Percentiles rank a stretch among this genome's conserved stretches.
These are phyloP conservation scores for Aptenodytes patagonicus DNA, from an alignment of 2,113 vertebrate genomes.

Conservation along the genomic window DNA sequence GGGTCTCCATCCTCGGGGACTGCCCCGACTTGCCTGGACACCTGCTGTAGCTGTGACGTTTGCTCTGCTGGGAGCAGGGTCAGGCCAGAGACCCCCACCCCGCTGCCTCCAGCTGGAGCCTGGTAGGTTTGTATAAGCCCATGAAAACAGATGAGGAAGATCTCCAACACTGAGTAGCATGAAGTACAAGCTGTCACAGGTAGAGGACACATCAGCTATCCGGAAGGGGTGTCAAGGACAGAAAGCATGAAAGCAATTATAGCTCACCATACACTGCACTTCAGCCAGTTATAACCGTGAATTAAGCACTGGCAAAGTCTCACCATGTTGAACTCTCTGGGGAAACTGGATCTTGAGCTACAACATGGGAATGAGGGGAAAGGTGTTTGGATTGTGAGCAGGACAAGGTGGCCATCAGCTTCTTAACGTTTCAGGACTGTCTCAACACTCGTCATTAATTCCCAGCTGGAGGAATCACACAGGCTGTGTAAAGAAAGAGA, in stretches of 20 bases:
- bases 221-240: neutral
- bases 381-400: neutral
- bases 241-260: neutral
- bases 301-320: neutral
- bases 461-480: neutral
- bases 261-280: neutral
- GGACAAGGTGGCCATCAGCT: neutral
- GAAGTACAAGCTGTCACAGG: neutral
- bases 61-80: neutral
- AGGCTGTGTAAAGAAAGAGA: neutral
- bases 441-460: neutral
- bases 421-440: neutral
- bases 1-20: neutral
- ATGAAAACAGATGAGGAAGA: neutral
- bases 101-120: neutral
- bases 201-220: neutral
- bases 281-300: neutral
- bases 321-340: neutral
- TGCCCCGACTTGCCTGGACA: neutral
- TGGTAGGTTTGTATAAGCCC: neutral
- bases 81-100: neutral
- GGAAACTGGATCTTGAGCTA: neutral
- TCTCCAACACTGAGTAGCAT: neutral
- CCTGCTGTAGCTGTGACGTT: neutral
- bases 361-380: neutral